Base-by-base conservation (phyloP, 2,113 vertebrate species). In the Labrus mixtus region DNA sequence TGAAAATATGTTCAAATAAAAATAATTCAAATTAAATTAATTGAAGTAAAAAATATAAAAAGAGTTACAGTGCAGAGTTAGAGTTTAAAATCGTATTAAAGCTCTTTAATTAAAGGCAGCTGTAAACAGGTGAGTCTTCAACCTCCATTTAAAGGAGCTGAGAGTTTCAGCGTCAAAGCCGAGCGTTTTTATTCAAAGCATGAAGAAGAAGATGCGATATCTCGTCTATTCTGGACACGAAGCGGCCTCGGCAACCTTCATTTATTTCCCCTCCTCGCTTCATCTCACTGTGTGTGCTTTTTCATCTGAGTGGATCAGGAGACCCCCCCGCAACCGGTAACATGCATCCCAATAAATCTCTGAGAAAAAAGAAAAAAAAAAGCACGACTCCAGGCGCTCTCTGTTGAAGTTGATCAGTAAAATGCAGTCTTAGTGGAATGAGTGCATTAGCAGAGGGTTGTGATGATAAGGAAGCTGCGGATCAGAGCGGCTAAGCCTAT, bases 361-460 rank as follows among this genome's bases (percentile, higher is more conserved):
- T 68, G 46, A 3, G n/a, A n/a, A n/a, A n/a, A 37, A 37, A 37
- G 8, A 37, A 37, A 41, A 41, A 63, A 70, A 76, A 82, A 88
- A 29, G 60, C 68, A 73, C 25, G 33, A 72, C 69, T 76, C 39
- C 25, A 83, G 68, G 65, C 2, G 16, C 67, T 50, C 23, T 74
- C 61, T 74, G 46, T 75, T 76, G 56, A 70, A 88, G 84, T 82
- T 80, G 75, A 89, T 93, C 91, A 91, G 89, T 88, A 89, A 93
- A 92, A 91, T 91, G 88, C 76, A 9, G 48, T 87, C 85, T 88
- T 82, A 80, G 82, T 83, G 73, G 65, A 76, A 41, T 81, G 78
- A 82, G 82, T 90, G 86, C 82, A 78, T 91, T 86, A 78, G 82
- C 86, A 83, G 90, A 89, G 89, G 89, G 67, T 73, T 87, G 87